Conservation (phyloP, 2,113 vertebrate species). For the Carlito syrichta region DNA sequence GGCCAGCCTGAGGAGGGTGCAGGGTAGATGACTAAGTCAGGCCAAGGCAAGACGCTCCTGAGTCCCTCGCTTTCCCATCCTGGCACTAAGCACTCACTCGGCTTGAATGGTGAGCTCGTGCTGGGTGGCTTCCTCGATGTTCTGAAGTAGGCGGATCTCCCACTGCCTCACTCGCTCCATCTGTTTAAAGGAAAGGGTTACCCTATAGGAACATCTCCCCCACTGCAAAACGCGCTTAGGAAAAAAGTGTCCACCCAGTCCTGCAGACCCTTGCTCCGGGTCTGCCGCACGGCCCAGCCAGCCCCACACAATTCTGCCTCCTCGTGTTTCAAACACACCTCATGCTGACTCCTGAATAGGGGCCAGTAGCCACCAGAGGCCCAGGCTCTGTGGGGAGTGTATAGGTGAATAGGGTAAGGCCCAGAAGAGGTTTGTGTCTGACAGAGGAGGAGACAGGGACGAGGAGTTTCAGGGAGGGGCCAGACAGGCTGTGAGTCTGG, state of each 20-base stretch:
- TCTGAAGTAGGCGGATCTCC: constrained; percentile 47
- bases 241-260: too few species aligned
- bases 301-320: rapidly evolving
- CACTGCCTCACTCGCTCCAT: constrained; percentile 29
- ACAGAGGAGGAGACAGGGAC: neutral
- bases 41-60: neutral
- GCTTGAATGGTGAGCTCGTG: constrained; percentile 53
- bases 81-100: rapidly evolving
- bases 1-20: neutral
- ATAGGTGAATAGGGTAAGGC: neutral
- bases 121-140: constrained; percentile 54
- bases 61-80: rapidly evolving
- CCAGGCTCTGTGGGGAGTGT: rapidly evolving
- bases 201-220: neutral
- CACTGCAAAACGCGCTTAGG: too few species aligned
- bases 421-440: neutral
- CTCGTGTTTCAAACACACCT: neutral
- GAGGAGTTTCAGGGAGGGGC: neutral
- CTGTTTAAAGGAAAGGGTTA: neutral
- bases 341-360: neutral
- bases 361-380: neutral
- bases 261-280: neutral
- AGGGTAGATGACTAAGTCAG: neutral
- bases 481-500: rapidly evolving
- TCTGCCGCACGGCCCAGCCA: neutral